Conservation (phyloP, 2,797 vertebrate species). For the Brachyrhaphis roseni region DNA sequence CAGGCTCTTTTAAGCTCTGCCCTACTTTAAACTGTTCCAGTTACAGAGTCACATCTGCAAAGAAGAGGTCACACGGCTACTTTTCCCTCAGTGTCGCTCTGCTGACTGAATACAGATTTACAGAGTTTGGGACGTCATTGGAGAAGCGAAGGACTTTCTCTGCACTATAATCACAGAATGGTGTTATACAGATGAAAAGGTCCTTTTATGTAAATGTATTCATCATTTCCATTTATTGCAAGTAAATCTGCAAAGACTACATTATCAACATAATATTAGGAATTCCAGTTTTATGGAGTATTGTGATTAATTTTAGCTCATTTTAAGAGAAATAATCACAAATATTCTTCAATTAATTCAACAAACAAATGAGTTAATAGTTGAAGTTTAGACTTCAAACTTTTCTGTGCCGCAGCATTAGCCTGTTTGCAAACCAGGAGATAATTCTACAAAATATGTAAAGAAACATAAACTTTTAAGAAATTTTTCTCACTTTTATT, state of each 20-base stretch:
- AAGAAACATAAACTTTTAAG: too few relatives aligned
- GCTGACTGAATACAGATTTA: conserved; percentile 5
- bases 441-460: too few relatives aligned
- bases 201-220: background rate
- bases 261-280: background rate
- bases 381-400: background rate
- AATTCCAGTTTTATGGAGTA: background rate
- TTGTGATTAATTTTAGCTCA: background rate
- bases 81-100: background rate
- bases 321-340: background rate
- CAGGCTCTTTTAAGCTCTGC: conserved; percentile 21
- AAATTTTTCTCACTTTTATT: too few relatives aligned
- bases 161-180: background rate
- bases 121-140: background rate
- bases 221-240: background rate
- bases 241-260: background rate
- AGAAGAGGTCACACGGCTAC: conserved; percentile 23
- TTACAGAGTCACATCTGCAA: conserved; percentile 28
- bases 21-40: conserved; percentile 41
- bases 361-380: background rate
- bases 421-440: too few relatives aligned
- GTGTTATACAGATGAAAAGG: background rate
- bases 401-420: too few relatives aligned
- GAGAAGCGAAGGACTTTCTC: background rate
- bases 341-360: background rate